Evolutionary conservation across 2,888 invertebrate species (phyloP).

Genomic region (Subacronicta megacephala): DNA sequence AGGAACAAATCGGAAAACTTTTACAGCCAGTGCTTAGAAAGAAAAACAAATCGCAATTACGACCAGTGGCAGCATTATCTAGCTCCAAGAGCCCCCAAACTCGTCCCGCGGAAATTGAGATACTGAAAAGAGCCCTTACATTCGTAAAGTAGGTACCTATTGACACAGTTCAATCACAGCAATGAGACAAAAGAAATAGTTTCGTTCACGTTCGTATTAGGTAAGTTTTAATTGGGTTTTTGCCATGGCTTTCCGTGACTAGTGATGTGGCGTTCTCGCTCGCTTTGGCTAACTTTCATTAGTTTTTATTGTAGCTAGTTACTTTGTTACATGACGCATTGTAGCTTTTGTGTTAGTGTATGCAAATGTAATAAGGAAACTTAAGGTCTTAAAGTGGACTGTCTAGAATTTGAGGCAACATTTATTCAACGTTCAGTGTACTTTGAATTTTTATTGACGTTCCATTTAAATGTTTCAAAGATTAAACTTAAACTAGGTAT

Average conservation of each 20-base stretch:
- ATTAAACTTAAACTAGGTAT: not conserved
- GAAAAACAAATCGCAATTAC: conserved; percentile 51
- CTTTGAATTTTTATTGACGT: conserved; percentile 3
- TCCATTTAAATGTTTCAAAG: not conserved
- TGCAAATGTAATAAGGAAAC: conserved; percentile 45
- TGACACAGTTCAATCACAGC: conserved; percentile 57
- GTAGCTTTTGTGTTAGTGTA: conserved; percentile 35
- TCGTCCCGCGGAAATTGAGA: conserved; percentile 39
- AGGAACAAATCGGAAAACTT: conserved; percentile 18
- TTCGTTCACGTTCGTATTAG: conserved; percentile 67
- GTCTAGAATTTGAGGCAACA: conserved; percentile 3
- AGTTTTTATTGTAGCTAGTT: conserved; percentile 45
- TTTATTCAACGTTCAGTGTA: conserved; percentile 2
- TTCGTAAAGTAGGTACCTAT: conserved; percentile 31
- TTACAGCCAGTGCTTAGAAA: conserved; percentile 23
- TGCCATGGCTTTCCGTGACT: conserved; percentile 68
- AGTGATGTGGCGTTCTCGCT: conserved; percentile 52
- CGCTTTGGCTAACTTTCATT: conserved; percentile 53
- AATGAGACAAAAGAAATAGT: conserved; percentile 59
- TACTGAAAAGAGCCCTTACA: conserved; percentile 38
- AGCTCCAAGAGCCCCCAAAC: conserved; percentile 47
- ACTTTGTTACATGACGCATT: conserved; percentile 44
- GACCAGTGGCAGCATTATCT: conserved; percentile 39
- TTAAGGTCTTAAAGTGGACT: conserved; percentile 23
- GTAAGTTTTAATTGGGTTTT: conserved; percentile 82